These are phyloP conservation scores for Bucco capensis DNA, from an alignment of 2,113 vertebrate genomes.

Conservation along the genomic window DNA sequence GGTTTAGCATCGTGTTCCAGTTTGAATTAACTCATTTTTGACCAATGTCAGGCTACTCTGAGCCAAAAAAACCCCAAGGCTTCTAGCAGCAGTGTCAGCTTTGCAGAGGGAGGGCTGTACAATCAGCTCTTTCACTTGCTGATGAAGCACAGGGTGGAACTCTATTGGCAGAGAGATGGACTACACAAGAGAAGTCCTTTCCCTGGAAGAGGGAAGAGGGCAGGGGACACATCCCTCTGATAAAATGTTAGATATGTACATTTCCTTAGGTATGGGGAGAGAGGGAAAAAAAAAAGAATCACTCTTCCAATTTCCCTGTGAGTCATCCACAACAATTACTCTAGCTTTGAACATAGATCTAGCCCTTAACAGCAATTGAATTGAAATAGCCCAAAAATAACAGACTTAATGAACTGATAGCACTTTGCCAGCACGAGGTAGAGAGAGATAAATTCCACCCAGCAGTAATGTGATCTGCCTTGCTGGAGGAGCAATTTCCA, in stretches of 20 bases:
- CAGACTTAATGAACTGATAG: neutral
- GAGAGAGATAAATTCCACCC: neutral
- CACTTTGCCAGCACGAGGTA: neutral
- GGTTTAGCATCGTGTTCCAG: neutral
- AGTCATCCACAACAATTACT: neutral
- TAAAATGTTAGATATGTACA: neutral
- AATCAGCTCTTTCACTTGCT: constrained; percentile 54
- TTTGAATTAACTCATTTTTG: neutral
- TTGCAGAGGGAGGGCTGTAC: neutral
- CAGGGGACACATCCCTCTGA: neutral
- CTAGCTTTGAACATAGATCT: neutral
- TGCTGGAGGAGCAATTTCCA: neutral
- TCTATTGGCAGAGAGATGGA: neutral
- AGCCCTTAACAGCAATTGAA: neutral
- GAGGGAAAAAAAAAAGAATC: neutral
- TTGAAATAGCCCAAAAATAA: neutral
- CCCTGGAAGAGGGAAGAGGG: neutral
- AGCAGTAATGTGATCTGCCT: neutral
- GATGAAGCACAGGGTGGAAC: constrained; percentile 16
- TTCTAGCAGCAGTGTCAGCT: neutral
- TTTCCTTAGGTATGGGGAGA: neutral
- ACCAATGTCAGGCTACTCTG: neutral
- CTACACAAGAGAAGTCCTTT: neutral
- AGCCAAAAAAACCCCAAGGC: neutral
- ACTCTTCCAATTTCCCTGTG: neutral